Base-by-base conservation (phyloP, 2,888 invertebrate species). In the Arge pagana region DNA sequence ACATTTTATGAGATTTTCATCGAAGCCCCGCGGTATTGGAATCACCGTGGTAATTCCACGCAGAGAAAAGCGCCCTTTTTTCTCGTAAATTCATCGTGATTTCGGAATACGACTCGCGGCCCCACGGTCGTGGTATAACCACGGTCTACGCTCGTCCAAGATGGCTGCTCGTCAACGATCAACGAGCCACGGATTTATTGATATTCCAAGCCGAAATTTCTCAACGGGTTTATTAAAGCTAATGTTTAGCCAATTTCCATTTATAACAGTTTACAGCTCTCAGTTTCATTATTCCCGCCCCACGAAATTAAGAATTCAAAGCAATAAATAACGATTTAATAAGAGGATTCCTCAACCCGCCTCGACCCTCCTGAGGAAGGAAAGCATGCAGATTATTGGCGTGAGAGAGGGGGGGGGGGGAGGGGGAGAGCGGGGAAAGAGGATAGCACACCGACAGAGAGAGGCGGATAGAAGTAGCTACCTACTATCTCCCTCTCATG, bases 311-410 rank as follows among this genome's bases (percentile, higher is more conserved):
- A 66, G 69, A 70, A 70, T 68, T 64, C 63, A 58, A 58, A 57
- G 67, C 63, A 65, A 70, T 70, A 69, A 69, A 70, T 70, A 70
- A 67, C 64, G 66, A 67, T 70, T 70, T 66, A 69, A 69, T 69
- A 67, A 67, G 64, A 42, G 49, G 54, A 58, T 55, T 59, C 55
- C 56, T 33, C 21, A 10, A n/a, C 19, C 57, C 50, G 54, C 57
- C 52, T 50, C 54, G 50, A 49, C 53, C 48, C 51, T 48, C 33
- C 54, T 36, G 53, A 26, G 36, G 19, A 4, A 28, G 28, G 26
- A 42, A 45, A 45, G 45, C 45, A 45, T 33, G 45, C 45, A 45
- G 45, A 45, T 45, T 45, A 45, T 35, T 45, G 33, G 35, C 54
- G 55, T 41, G 49, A 50, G 52, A 55, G 56, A 41, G 45, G 35